Conservation (phyloP, 2,888 invertebrate species). For the Acrobeloides nanus region DNA sequence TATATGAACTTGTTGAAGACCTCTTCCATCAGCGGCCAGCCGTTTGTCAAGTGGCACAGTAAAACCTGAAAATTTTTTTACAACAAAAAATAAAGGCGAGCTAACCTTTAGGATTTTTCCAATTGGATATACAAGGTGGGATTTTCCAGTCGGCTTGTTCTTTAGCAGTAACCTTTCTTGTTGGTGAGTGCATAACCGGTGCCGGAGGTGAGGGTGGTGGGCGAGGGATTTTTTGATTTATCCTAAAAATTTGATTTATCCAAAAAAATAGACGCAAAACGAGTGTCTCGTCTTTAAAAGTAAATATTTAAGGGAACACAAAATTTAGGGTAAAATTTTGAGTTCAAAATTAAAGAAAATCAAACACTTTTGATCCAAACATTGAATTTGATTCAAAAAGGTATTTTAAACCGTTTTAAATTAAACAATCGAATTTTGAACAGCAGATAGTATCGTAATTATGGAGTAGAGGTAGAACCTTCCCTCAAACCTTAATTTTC, state of each 20-base stretch:
- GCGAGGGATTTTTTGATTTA: constrained; percentile 95
- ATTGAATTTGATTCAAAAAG: too few relatives aligned
- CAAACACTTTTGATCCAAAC: too few relatives aligned
- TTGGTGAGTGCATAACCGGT: constrained; percentile 95
- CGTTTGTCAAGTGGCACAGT: constrained; percentile 96
- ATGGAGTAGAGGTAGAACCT: too few relatives aligned
- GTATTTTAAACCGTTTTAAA: too few relatives aligned
- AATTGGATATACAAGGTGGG: constrained; percentile 96
- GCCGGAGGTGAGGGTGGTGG: constrained; percentile 98
- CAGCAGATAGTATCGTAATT: too few relatives aligned
- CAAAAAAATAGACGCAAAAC: neutral
- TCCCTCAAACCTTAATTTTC: too few relatives aligned
- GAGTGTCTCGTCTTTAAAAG: neutral
- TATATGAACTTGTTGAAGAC: constrained; percentile 78
- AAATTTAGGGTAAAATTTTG: too few relatives aligned
- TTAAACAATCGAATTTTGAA: too few relatives aligned
- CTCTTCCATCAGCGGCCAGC: constrained; percentile 92
- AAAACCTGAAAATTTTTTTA: constrained; percentile 78
- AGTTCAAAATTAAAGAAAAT: too few relatives aligned
- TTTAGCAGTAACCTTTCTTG: constrained; percentile 86
- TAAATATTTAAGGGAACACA: too few relatives aligned
- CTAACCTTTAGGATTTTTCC: constrained; percentile 77
- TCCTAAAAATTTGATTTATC: constrained; percentile 60
- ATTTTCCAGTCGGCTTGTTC: constrained; percentile 99
- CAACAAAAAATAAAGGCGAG: constrained; percentile 96